Evolutionary conservation across 1,140 invertebrate genomes (phyloP), one percentile per base, ranked within the genome.

Genomic region (Portunus trituberculatus): DNA sequence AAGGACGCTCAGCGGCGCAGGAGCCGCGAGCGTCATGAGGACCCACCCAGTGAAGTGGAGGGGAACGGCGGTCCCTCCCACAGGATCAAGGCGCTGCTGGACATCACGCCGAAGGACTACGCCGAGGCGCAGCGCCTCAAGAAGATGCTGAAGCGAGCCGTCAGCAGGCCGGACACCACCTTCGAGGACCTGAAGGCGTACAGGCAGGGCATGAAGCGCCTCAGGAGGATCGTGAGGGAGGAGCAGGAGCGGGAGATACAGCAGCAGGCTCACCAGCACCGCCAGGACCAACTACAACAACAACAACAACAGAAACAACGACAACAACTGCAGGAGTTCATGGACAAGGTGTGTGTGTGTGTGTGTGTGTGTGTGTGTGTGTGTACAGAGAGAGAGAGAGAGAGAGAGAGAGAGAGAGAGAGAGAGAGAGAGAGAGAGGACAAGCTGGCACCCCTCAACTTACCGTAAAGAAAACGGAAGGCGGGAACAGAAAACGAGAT

Each of bases 171-270:
- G 6, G 94, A 96, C 92, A 95, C 96, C 39, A 96, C 95, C 84
- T 96, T 96, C 20, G 96, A 96, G 48, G 96, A 96, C 88, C 83
- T 96, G 31, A 96, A 96, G 46, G 94, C 94, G 10, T 96, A 96
- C 29, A 90, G 96, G 20, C 52, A 92, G 14, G 95, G 94, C n/a
- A 96, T 96, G 96, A 96, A 96, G 67, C 84, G 89, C 16, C 94
- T 96, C 0, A 59, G 96, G 28, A 76, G 93, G n/a, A 96, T 96
- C 25, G 93, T 96, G 0, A 89, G 94, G 31, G 87, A 96, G 86
- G 96, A 96, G 67, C 96, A 96, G 29, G 96, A 96, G 76, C 91
- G 90, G 52, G 96, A 96, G 59, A 95, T 96, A 28, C 45, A 91
- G 29, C 86, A 83, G 12, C 95, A 94, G 59, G 95, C 94, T 39